These are phyloP conservation scores for Haplochromis burtoni DNA, from an alignment of 2,113 vertebrate genomes.

Conservation along the genomic window DNA sequence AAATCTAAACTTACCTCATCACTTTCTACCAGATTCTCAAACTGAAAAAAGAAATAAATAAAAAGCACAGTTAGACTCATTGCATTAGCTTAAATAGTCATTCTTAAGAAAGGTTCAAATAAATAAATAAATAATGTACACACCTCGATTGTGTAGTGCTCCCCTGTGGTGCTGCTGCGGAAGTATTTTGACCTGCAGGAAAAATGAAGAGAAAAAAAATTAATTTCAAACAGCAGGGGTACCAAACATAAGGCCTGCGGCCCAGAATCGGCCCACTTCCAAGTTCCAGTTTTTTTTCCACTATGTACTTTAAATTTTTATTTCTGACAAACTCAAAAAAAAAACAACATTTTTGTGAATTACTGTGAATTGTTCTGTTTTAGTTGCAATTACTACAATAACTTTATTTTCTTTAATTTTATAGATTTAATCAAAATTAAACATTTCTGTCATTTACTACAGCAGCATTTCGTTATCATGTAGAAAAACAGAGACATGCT, in stretches of 20 bases:
- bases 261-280: background rate
- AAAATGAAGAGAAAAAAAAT: background rate
- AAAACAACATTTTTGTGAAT: background rate
- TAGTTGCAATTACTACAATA: background rate
- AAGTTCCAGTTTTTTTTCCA: background rate
- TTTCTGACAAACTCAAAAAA: background rate
- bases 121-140: background rate
- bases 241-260: background rate
- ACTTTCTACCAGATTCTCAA: conserved; percentile 77
- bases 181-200: conserved; percentile 72
- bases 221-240: background rate
- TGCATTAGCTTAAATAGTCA: background rate
- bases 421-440: background rate
- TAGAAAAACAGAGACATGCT: background rate
- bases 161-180: conserved; percentile 65
- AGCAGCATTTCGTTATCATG: background rate
- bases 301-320: background rate
- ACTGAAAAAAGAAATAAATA: conserved; percentile 46
- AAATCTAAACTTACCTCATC: conserved; percentile 67
- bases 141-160: conserved; percentile 73
- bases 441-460: background rate
- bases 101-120: background rate
- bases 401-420: background rate
- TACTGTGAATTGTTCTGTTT: background rate
- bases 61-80: background rate